A percentile compares a stretch with the other conserved stretches of the same genome.
These are phyloP conservation scores for Parasteatoda lunata DNA, from an alignment of 2,888 invertebrate genomes.

Conservation along the genomic window DNA sequence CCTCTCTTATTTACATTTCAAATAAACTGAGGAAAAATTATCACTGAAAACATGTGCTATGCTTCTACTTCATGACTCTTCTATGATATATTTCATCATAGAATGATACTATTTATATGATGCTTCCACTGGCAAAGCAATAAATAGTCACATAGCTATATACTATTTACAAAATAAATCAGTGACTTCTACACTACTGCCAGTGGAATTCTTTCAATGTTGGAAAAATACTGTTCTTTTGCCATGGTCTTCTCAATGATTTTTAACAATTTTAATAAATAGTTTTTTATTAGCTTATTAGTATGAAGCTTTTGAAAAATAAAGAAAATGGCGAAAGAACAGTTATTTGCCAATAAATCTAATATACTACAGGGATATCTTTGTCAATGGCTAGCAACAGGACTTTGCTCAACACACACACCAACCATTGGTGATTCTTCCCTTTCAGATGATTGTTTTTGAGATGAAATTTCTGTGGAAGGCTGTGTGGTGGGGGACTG, in stretches of 20 bases:
- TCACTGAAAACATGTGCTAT: slow-evolving; percentile 58
- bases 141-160: slow-evolving; percentile 58
- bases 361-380: slow-evolving; percentile 36
- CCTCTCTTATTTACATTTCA: slow-evolving; percentile 46
- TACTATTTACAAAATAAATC: slow-evolving; percentile 56
- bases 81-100: slow-evolving; percentile 56
- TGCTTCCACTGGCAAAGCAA: slow-evolving; percentile 58
- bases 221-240: slow-evolving; percentile 28
- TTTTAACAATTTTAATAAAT: not conserved
- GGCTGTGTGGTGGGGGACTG: slow-evolving; percentile 68
- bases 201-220: slow-evolving; percentile 23
- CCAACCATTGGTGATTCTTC: slow-evolving; percentile 89
- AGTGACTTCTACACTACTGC: slow-evolving; percentile 39
- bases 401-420: slow-evolving; percentile 92
- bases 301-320: not conserved
- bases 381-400: slow-evolving; percentile 88
- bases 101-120: slow-evolving; percentile 51
- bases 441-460: slow-evolving; percentile 75
- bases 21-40: slow-evolving; percentile 62
- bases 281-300: not conserved
- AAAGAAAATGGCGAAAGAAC: slow-evolving; percentile 44
- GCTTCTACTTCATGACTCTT: slow-evolving; percentile 57
- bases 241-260: slow-evolving; percentile 26
- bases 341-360: slow-evolving; percentile 40
- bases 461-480: slow-evolving; percentile 65